Base-by-base conservation (phyloP, 2,888 invertebrate species). In the Euspilapteryx auroguttella region DNA sequence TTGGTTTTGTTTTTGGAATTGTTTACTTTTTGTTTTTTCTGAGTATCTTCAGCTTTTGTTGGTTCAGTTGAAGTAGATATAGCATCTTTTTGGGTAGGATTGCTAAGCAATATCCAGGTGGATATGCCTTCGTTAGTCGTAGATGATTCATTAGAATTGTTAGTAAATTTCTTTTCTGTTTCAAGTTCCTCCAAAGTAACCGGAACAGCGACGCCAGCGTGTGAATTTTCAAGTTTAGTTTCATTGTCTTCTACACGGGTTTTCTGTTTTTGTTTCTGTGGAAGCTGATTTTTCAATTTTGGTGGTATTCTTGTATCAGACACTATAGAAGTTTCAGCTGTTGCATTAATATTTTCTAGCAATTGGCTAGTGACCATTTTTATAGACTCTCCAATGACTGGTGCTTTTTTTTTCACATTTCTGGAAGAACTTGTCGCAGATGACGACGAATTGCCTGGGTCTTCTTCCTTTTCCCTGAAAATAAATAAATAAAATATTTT, bases 51-150 rank as follows among this genome's bases (percentile, higher is more conserved):
- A 15, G 45, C 32, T 49, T 69, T 62, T 5, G 64, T 61, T 3
- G 71, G 49, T 36, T 71, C 73, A 2, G 69, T 73, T n/a, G 66
- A 53, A 20, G 45, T 42, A 14, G 53, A 41, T 5, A 40, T 34
- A 30, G 51, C 63, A 27, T 58, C 57, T 37, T 50, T 61, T 2
- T 50, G 55, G 2, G 54, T 38, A 1, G 77, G 63, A 34, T 59
- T 71, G 36, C 85, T 87, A 11, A 89, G 51, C 11, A 87, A 64
- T 34, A 88, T 83, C 89, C 88, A 89, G 1, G 89, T 88, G 1
- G 87, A 88, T 34, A 88, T 75, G 1, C 86, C 86, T 46, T 81
- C 82, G 29, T 79, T 79, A 13, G 79, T 79, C 26, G 76, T 87
- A 31, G 75, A 82, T 31, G 68, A 63, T 42, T 76, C 54, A 27